phyloP scores from a whole-genome alignment of 2,113 vertebrate species.

The Pycnonotus jocosus region DNA sequence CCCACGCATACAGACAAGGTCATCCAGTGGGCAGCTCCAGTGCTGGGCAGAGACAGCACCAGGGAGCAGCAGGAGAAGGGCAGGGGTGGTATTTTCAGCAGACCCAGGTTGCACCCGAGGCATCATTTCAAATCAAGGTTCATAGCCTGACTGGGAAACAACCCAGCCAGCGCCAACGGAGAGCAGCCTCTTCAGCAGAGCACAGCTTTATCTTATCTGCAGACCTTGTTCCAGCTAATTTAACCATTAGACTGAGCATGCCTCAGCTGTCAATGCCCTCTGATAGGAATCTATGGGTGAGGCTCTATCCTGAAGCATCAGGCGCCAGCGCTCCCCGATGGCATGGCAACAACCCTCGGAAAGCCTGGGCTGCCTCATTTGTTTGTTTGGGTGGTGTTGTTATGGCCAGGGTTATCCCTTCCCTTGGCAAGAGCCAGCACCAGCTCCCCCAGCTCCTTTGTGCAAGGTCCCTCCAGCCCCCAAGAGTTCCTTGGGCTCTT shows the following conservation, averaged over 20 bases:
- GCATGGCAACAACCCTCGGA: neutral
- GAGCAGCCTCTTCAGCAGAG: neutral
- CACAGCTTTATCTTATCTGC: constrained; percentile 16
- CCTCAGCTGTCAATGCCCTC: neutral
- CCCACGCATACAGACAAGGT: neutral
- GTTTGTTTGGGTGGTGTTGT: constrained; percentile 22
- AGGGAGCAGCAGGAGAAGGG: neutral
- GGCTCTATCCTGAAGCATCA: neutral
- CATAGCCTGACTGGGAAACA: neutral
- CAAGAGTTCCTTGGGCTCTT: neutral
- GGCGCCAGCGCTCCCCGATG: neutral
- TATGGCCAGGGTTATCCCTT: neutral
- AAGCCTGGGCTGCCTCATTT: neutral
- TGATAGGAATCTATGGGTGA: constrained; percentile 2
- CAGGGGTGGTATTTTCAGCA: neutral
- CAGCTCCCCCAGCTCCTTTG: neutral
- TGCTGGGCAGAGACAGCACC: neutral
- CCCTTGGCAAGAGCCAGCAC: neutral
- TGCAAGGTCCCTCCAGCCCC: neutral
- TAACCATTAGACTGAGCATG: neutral
- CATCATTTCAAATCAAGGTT: neutral
- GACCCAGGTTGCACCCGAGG: neutral
- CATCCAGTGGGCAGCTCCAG: neutral
- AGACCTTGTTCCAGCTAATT: constrained; percentile 27
- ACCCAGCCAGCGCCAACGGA: neutral